Base-by-base conservation (phyloP, 2,113 vertebrate genomes). In the Bubo blakistoni region DNA sequence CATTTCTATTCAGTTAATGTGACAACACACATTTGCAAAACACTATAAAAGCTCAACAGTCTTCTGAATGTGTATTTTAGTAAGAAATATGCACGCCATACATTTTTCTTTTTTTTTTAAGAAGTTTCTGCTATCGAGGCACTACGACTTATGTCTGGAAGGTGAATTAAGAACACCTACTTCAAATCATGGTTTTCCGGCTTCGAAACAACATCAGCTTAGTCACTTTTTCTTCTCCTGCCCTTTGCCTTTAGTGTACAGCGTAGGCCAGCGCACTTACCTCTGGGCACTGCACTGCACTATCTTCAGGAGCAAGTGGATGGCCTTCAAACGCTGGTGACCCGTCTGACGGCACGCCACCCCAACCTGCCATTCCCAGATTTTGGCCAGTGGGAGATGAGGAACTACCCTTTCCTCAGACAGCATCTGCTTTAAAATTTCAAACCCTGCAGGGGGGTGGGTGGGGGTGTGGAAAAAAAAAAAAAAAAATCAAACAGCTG, bases 321-420 rank as follows among this genome's bases (percentile, higher is more conserved):
- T 98, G 42, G 99, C 99, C 97, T 99, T 99, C 9, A 99, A 96
- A 0, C 99, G 97, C 97, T 99, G 99, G 97, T 98, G 98, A 11
- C 99, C 99, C 0, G 98, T 99, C 97, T 99, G 99, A 5, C 99
- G 98, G 87, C 99, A 99, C 11, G 99, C 99, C 76, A 99, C 99
- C 5, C 99, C 99, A 36, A 99, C 99, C 97, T 99, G 99, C 99
- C 99, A 99, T 78, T 99, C 99, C 99, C 99, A 99, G 89, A 99
- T 99, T 79, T 98, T 99, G 69, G 98, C 96, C 92, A 99, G 77
- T 0, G 99, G 99, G 47, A 99, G 98, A 88, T 99, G 98, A 57
- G 97, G 95, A 49, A 99, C 95, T 5, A 99, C 98, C 72, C 98
- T 98, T 36, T 99, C 98, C 80, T 99, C 99, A 5, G 98, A 98